These are phyloP conservation scores for Calliopsis andreniformis DNA, from an alignment of 1,140 invertebrate genomes.

Conservation along the genomic window DNA sequence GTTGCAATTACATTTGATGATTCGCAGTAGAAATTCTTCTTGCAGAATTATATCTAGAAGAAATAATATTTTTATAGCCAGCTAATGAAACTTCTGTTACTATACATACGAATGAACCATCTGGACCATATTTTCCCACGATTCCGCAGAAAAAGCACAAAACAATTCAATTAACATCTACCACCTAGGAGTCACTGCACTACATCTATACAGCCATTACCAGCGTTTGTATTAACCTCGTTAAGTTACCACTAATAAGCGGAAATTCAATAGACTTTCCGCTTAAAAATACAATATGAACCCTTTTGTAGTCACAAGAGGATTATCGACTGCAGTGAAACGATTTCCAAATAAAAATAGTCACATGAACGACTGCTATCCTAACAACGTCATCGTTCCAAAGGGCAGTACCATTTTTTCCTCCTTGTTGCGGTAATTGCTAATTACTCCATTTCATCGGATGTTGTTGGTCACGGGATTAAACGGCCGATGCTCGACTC, in stretches of 20 bases:
- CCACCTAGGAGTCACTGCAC: neutral
- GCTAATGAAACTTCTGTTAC: too few relatives aligned
- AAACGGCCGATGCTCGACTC: constrained; percentile 47
- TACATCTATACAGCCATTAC: constrained; percentile 27
- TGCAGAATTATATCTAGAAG: too few relatives aligned
- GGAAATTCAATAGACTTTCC: constrained; percentile 29
- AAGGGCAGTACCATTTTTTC: neutral
- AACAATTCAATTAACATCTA: constrained; percentile 41
- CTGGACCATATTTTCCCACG: too few relatives aligned
- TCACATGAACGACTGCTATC: neutral
- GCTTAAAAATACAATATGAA: neutral
- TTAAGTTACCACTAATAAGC: constrained; percentile 8
- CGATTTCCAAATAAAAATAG: neutral
- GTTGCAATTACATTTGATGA: constrained; percentile 14
- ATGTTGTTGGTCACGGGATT: constrained; percentile 57
- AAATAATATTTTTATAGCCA: too few relatives aligned
- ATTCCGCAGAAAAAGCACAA: too few relatives aligned
- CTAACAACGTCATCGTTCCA: neutral
- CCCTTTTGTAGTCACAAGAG: too few relatives aligned
- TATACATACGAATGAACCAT: too few relatives aligned
- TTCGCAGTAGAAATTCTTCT: constrained; percentile 44
- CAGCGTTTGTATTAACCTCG: constrained; percentile 41
- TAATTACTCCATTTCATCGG: constrained; percentile 58
- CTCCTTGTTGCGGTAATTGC: constrained; percentile 8
- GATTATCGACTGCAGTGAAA: neutral